Evolutionary conservation across 1,140 invertebrate genomes (phyloP), one percentile per base, ranked within the genome.

Genomic region (Psilanteris sp.): DNA sequence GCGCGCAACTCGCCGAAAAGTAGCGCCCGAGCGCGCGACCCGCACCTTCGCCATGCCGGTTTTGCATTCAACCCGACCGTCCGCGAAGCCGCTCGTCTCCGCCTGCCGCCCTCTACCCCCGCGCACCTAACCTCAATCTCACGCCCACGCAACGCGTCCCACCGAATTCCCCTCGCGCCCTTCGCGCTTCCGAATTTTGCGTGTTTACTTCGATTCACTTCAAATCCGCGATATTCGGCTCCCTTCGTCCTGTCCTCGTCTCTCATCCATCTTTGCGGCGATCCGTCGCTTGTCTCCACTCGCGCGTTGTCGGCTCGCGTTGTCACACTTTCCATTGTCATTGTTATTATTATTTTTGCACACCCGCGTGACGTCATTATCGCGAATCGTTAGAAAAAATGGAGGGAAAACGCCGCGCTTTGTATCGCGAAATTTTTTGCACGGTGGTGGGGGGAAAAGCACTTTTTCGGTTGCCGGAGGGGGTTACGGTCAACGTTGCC

Each of bases 21-120:
- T n/a, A n/a, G n/a, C 15, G 9, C 7, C 20, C 13, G 61, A 57
- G 57, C 52, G 59, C 66, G 73, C 73, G 36, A 27, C 10, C 24
- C 41, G 16, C 27, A 11, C 4, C 50, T 72, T 77, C 78, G 78
- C 78, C 76, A 73, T 77, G 74, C 77, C 72, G 74, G 77, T 61
- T 67, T 62, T 54, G 39, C 36, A 8, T 66, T 2, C 41, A 32
- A 27, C 36, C 44, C 31, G 15, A 61, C 2, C 10, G 16, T 11
- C 16, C 41, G 20, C 52, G 52, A 32, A 16, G 6, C 44, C 29
- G 8, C 44, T 6, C 9, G 3, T 4, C 16, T 27, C 26, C 18
- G n/a, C 39, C 31, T 14, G 6, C 2, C 2, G 14, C 41, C 18
- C 46, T 6, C 27, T 7, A 4, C 2, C 20, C 20, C 1, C 16